Conservation (phyloP, 2,888 invertebrate species). For the Catocala nupta region DNA sequence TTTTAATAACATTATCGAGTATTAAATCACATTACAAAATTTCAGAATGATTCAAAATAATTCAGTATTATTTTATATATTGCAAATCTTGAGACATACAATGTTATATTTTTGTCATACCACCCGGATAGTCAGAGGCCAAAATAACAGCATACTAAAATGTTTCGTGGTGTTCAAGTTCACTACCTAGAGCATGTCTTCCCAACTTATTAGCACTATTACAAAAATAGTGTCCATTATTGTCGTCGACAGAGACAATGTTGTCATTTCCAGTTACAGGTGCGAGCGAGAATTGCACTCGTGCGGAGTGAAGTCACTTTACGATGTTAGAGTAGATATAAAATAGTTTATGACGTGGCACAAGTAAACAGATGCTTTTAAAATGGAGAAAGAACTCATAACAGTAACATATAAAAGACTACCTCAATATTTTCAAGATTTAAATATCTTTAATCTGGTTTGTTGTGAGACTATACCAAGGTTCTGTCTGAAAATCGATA, state of each 20-base stretch:
- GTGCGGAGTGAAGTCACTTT: slow-evolving; percentile 41
- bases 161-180: slow-evolving; percentile 9
- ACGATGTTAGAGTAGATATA: slow-evolving; percentile 46
- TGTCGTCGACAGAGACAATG: slow-evolving; percentile 30
- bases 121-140: too few species aligned
- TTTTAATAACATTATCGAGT: too few species aligned
- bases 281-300: slow-evolving; percentile 23
- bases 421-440: too few species aligned
- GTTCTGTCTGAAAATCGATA: too few species aligned
- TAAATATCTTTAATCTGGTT: too few species aligned
- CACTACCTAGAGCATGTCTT: slow-evolving; percentile 15
- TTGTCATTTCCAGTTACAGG: slow-evolving; percentile 40
- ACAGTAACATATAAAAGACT: too few species aligned
- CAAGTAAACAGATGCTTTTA: slow-evolving; percentile 32
- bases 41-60: too few species aligned
- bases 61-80: too few species aligned
- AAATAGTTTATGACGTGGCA: slow-evolving; percentile 45
- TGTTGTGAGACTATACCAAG: too few species aligned
- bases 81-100: too few species aligned
- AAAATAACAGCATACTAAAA: background rate
- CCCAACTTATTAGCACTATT: slow-evolving; percentile 13
- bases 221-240: slow-evolving; percentile 32
- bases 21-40: too few species aligned
- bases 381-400: background rate
- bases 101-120: too few species aligned